Base-by-base conservation (phyloP, 2,888 invertebrate genomes). In the Ferrisia virgata region DNA sequence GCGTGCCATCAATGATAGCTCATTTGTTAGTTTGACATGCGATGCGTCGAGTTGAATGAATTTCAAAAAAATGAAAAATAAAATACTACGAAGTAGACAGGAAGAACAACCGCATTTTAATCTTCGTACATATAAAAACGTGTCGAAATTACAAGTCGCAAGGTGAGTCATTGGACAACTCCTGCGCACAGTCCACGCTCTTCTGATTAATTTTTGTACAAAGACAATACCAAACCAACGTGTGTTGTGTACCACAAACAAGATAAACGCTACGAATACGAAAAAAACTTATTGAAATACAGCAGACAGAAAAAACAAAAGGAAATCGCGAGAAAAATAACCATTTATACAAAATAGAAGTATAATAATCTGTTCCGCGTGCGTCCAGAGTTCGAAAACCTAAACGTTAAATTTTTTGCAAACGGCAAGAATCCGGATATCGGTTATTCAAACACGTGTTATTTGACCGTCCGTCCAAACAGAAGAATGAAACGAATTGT, bases 391-490 rank as follows among this genome's bases (percentile, higher is more conserved):
- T 69, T 69, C 69, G 69, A 76, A 15, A 36, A 33, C 36, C 72
- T n/a, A 11, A 76, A 36, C 18, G 36, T 76, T 18, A 8, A 76
- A 76, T 31, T 3, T 76, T 76, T 4, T n/a, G n/a, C n/a, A n/a
- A n/a, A n/a, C n/a, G n/a, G 28, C 72, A 33, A 33, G 36, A 76
- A 76, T 76, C 72, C 72, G 72, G 36, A 76, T 76, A 76, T 76
- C 72, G 72, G 33, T 36, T 36, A 76, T 18, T 5, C 36, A 9
- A 69, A 69, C 69, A 31, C 69, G 69, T 69, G 69, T 31, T 28
- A 69, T 53, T 53, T 69, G 69, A 31, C 69, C 69, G 11, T 53
- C 8, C 47, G 47, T 47, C 47, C 13, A 36, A 36, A 11, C 47
- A n/a, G 11, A 15, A 6, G 22, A 53, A 33, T n/a, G 6, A 36